Percentiles rank a stretch among this genome's conserved stretches.
These are phyloP conservation scores for Cervus canadensis DNA, from an alignment of 2,113 vertebrate genomes.

Conservation along the genomic window DNA sequence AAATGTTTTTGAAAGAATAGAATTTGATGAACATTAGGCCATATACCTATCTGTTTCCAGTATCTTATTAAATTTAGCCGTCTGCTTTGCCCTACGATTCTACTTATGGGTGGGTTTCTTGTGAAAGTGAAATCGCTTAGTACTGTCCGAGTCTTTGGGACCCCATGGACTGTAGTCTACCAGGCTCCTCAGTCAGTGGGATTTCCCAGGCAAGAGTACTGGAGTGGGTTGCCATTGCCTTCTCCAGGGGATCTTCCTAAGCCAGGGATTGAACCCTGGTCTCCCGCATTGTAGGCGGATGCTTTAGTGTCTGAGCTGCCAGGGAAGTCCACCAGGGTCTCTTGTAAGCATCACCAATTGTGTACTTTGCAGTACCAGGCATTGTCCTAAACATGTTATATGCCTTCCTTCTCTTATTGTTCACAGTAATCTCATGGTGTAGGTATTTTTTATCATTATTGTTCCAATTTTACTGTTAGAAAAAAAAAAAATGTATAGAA, in stretches of 20 bases:
- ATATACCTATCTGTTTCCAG: not conserved
- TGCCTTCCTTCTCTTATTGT: not conserved
- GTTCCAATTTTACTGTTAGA: not conserved
- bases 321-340: not conserved
- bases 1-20: not conserved
- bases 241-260: not conserved
- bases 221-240: not conserved
- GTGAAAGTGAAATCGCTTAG: not conserved
- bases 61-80: not conserved
- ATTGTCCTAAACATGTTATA: not conserved
- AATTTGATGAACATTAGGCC: not conserved
- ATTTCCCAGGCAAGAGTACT: not conserved
- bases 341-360: not conserved
- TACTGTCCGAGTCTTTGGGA: not conserved
- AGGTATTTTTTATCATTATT: not conserved
- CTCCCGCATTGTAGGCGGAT: accelerated
- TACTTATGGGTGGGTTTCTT: not conserved
- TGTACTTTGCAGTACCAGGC: not conserved
- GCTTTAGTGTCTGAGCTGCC: not conserved
- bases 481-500: not conserved
- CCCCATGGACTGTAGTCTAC: not conserved
- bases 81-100: not conserved
- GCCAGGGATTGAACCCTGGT: not conserved
- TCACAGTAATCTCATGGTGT: not conserved
- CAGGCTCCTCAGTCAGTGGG: not conserved